A percentile compares a stretch with the other conserved stretches of the same genome.
These are phyloP conservation scores for Buceros bicornis DNA, from an alignment of 2,797 vertebrate species.

Conservation along the genomic window DNA sequence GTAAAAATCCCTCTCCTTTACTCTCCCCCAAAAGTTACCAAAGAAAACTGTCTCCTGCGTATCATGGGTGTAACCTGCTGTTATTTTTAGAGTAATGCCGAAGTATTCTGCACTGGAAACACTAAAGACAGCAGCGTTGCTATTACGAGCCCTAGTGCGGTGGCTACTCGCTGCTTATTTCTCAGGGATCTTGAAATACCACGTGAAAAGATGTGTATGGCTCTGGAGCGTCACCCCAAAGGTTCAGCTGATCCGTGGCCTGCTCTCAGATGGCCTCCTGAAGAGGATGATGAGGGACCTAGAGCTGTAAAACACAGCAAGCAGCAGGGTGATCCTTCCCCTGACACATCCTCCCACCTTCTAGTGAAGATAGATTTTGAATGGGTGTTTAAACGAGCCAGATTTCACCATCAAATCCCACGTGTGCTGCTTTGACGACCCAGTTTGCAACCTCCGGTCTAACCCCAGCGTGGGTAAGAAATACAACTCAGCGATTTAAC, in stretches of 20 bases:
- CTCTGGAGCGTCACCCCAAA: neutral
- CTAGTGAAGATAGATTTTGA: neutral
- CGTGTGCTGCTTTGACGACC: neutral
- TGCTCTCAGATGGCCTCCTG: neutral
- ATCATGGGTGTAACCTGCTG: neutral
- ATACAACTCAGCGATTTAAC: conserved; percentile 1
- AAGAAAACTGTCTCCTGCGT: neutral
- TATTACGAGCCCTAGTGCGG: neutral
- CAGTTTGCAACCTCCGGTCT: neutral
- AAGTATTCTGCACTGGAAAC: neutral
- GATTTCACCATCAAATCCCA: conserved; percentile 6
- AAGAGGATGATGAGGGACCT: neutral
- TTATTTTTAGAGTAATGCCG: neutral
- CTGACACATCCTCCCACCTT: neutral
- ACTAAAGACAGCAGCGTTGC: neutral
- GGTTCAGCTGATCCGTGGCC: neutral
- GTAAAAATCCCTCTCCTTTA: neutral
- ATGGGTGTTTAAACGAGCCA: neutral
- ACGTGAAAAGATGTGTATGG: neutral
- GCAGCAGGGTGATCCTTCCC: neutral
- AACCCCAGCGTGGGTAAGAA: neutral
- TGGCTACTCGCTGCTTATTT: neutral
- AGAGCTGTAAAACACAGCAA: neutral
- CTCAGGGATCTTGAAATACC: neutral
- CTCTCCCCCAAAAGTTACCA: neutral